phyloP scores from a whole-genome alignment of 2,113 vertebrate genomes.

The Sebastes fasciatus region DNA sequence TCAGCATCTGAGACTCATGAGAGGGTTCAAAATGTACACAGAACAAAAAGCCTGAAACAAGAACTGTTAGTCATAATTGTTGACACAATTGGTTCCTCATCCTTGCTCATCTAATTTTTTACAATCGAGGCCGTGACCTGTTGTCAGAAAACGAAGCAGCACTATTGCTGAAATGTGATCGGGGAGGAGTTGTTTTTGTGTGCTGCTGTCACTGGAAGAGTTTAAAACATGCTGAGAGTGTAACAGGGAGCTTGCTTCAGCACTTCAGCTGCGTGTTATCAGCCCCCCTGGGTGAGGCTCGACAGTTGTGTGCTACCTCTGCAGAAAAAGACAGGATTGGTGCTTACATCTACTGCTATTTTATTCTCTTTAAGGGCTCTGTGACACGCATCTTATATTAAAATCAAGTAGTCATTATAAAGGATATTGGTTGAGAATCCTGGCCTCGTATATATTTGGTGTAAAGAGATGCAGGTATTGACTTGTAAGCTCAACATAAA shows the following conservation, averaged over 20 bases:
- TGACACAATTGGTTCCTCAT: slow-evolving; percentile 12
- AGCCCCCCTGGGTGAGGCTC: slow-evolving; percentile 51
- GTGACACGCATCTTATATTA: slow-evolving; percentile 9
- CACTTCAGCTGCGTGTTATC: slow-evolving; percentile 47
- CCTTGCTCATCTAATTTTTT: slow-evolving; percentile 3
- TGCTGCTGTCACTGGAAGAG: slow-evolving; percentile 35
- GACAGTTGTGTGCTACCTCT: slow-evolving; percentile 56
- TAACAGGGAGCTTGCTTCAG: slow-evolving; percentile 61
- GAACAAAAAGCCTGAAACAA: not conserved
- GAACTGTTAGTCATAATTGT: not conserved
- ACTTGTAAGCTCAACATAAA: not conserved
- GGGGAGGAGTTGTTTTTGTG: slow-evolving; percentile 23
- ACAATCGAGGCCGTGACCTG: slow-evolving; percentile 17
- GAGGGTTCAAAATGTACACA: not conserved
- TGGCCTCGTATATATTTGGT: not conserved
- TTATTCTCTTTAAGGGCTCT: slow-evolving; percentile 49
- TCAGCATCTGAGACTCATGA: not conserved
- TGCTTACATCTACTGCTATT: slow-evolving; percentile 27
- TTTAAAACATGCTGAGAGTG: slow-evolving; percentile 27
- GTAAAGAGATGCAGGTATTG: not conserved
- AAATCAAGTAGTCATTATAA: not conserved
- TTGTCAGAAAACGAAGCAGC: slow-evolving; percentile 29
- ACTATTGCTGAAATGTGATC: slow-evolving; percentile 11
- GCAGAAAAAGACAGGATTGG: slow-evolving; percentile 59
- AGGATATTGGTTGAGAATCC: not conserved